Evolutionary conservation across 2,797 vertebrate species (phyloP).

Genomic region (Cossypha heuglini): DNA sequence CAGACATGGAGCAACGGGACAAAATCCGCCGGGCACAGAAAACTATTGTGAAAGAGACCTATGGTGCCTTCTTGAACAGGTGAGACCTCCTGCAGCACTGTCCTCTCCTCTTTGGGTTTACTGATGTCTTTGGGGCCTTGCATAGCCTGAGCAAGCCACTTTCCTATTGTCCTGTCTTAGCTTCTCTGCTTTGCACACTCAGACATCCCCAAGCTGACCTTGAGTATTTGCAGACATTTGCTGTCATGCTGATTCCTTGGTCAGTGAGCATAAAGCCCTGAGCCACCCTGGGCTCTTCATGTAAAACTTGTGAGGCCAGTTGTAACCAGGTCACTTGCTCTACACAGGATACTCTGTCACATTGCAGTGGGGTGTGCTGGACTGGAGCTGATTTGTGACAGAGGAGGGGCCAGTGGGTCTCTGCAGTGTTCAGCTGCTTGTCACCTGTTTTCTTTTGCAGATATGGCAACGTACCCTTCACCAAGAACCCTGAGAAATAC

Average conservation of each 20-base stretch:
- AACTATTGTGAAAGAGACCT: conserved; percentile 88
- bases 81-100: conserved; percentile 35
- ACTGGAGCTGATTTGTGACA: background rate
- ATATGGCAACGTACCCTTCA: conserved; percentile 91
- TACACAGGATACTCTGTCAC: background rate
- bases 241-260: background rate
- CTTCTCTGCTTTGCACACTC: background rate
- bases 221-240: background rate
- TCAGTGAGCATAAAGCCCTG: background rate
- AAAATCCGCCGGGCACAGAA: conserved; percentile 89
- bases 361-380: background rate
- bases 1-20: conserved; percentile 91
- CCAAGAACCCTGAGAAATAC: conserved; percentile 96
- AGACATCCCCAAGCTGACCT: background rate
- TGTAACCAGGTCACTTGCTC: background rate
- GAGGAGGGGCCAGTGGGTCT: background rate
- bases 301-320: background rate
- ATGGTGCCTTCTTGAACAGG: conserved; percentile 88
- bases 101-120: background rate
- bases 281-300: background rate
- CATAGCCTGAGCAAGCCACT: background rate
- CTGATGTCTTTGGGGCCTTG: background rate
- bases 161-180: background rate
- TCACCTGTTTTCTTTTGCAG: conserved; percentile 70
- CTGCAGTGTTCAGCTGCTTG: background rate